These are phyloP conservation scores for Leptinotarsa defecta DNA, from an alignment of 1,140 invertebrate genomes.

Conservation along the genomic window DNA sequence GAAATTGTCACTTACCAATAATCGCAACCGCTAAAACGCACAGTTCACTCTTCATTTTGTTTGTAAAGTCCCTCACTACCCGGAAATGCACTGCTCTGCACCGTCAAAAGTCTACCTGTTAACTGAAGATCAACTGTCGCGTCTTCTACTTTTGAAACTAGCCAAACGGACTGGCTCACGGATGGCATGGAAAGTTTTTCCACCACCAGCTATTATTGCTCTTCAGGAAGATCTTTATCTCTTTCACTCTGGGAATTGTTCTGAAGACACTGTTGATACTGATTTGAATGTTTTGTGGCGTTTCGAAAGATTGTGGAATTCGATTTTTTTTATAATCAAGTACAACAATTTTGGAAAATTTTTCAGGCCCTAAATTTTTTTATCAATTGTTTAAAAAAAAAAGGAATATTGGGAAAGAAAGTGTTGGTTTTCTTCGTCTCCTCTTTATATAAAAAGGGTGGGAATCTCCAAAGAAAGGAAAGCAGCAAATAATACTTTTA, in stretches of 20 bases:
- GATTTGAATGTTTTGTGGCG: no score
- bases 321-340: no score
- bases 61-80: background rate
- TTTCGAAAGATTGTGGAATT: no score
- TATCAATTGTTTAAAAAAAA: no score
- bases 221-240: background rate
- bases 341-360: no score
- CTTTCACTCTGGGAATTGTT: background rate
- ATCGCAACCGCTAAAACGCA: constrained; percentile 27
- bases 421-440: no score
- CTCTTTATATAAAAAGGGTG: no score
- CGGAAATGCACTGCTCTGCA: background rate
- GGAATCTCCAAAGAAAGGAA: no score
- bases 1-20: constrained; percentile 21
- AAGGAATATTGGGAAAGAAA: no score
- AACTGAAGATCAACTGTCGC: constrained; percentile 5
- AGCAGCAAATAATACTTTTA: no score
- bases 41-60: constrained; percentile 31
- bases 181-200: constrained; percentile 1
- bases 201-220: constrained; percentile 2
- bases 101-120: constrained; percentile 8
- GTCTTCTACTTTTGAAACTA: constrained; percentile 15
- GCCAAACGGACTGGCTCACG: constrained; percentile 7
- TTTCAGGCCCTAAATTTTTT: no score
- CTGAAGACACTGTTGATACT: no score